Conservation (phyloP, 2,113 vertebrate genomes). For the Pelusios castaneus region DNA sequence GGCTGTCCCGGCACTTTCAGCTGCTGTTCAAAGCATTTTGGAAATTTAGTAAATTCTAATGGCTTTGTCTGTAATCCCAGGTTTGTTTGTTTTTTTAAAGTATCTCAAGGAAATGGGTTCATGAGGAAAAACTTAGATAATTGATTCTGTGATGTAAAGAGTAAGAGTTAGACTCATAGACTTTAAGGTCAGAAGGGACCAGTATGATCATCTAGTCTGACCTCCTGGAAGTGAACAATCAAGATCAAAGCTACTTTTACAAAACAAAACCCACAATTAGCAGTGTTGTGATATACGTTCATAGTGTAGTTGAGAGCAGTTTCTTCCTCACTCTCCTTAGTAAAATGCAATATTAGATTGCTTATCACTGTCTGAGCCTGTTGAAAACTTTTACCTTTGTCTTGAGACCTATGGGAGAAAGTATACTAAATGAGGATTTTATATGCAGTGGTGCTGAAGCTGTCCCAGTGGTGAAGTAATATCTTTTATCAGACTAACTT, state of each 20-base stretch:
- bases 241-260: neutral
- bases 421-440: slow-evolving; percentile 10
- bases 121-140: neutral
- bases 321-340: neutral
- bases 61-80: neutral
- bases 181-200: no score
- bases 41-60: neutral
- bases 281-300: neutral
- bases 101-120: neutral
- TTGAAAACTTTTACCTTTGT: slow-evolving; percentile 28
- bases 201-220: no score
- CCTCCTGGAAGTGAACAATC: neutral
- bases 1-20: neutral
- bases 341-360: slow-evolving; percentile 12
- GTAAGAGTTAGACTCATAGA: no score
- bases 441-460: neutral
- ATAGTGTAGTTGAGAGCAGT: neutral
- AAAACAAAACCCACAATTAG: neutral
- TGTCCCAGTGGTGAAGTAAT: neutral
- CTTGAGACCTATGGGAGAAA: neutral
- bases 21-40: neutral
- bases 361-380: neutral
- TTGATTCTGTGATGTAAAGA: neutral
- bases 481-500: neutral
- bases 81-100: neutral